These are phyloP conservation scores for Macaria liturata DNA, from an alignment of 2,888 invertebrate species.

Conservation along the genomic window DNA sequence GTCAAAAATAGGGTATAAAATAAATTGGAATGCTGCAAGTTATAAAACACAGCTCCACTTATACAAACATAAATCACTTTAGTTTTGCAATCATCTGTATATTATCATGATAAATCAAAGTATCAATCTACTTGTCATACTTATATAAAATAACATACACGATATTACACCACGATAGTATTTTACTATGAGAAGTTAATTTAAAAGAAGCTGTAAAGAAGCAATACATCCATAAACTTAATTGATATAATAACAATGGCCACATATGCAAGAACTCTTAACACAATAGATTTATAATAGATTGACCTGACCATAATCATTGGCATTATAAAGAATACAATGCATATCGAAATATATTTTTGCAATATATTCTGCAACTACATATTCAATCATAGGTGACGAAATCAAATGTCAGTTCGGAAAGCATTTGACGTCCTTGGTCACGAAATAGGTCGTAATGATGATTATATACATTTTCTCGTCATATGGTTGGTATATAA, in stretches of 20 bases:
- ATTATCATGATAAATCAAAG: too few species aligned
- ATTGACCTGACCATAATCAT: slow-evolving; percentile 20
- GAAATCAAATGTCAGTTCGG: slow-evolving; percentile 7
- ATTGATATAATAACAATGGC: slow-evolving; percentile 17
- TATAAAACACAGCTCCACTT: too few species aligned
- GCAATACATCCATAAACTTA: slow-evolving; percentile 8
- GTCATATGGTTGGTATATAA: too few species aligned
- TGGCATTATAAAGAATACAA: slow-evolving; percentile 18
- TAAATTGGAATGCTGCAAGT: too few species aligned
- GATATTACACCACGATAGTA: neutral
- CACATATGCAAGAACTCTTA: slow-evolving; percentile 5
- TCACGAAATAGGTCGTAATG: too few species aligned
- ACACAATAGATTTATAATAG: slow-evolving; percentile 22
- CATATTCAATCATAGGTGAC: slow-evolving; percentile 1
- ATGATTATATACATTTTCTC: too few species aligned
- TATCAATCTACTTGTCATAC: too few species aligned
- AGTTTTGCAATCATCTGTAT: too few species aligned
- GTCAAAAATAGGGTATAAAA: too few species aligned
- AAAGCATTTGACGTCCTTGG: too few species aligned
- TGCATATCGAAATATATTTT: slow-evolving; percentile 20
- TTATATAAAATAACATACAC: too few species aligned
- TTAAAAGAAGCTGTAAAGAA: slow-evolving; percentile 4
- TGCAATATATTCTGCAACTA: slow-evolving; percentile 18
- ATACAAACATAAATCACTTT: too few species aligned
- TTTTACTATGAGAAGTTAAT: slow-evolving; percentile 7